Conservation (phyloP, 2,888 invertebrate genomes). For the Hemistola chrysoprasaria region DNA sequence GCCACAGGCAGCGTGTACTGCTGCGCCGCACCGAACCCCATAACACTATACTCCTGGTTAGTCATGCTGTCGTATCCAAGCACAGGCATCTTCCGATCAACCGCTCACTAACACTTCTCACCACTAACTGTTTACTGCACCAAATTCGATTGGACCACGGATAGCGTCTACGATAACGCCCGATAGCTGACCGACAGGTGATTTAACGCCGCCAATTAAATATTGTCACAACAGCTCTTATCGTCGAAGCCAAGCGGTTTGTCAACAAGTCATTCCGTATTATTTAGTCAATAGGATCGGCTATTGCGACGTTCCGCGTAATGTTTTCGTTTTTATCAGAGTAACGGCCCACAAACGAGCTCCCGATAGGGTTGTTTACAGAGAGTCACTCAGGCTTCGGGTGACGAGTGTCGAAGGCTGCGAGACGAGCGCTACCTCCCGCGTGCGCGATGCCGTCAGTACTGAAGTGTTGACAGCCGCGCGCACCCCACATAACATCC, state of each 20-base stretch:
- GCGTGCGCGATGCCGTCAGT: constrained; percentile 41
- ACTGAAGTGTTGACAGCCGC: constrained; percentile 59
- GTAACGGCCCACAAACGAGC: constrained; percentile 36
- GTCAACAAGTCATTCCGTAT: constrained; percentile 29
- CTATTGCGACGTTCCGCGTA: constrained; percentile 41
- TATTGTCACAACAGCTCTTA: constrained; percentile 38
- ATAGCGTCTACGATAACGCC: constrained; percentile 44
- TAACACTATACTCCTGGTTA: constrained; percentile 61
- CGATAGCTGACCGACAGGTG: constrained; percentile 56
- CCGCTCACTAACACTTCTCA: constrained; percentile 41
- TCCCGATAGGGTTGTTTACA: constrained; percentile 53
- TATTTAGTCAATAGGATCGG: constrained; percentile 20
- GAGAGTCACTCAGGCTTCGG: constrained; percentile 44
- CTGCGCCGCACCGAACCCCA: constrained; percentile 50
- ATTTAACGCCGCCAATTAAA: constrained; percentile 47
- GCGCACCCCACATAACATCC: constrained; percentile 43
- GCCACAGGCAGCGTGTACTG: constrained; percentile 60
- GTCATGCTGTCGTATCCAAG: constrained; percentile 64
- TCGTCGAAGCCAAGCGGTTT: constrained; percentile 32
- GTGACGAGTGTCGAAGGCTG: constrained; percentile 32
- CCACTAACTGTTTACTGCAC: constrained; percentile 48
- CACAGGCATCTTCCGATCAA: constrained; percentile 68
- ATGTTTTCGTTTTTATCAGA: constrained; percentile 63
- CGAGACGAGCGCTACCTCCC: constrained; percentile 49
- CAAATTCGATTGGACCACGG: constrained; percentile 32